Conservation (phyloP, 1,140 invertebrate species). For the Trachymyrmex cornetzi region DNA sequence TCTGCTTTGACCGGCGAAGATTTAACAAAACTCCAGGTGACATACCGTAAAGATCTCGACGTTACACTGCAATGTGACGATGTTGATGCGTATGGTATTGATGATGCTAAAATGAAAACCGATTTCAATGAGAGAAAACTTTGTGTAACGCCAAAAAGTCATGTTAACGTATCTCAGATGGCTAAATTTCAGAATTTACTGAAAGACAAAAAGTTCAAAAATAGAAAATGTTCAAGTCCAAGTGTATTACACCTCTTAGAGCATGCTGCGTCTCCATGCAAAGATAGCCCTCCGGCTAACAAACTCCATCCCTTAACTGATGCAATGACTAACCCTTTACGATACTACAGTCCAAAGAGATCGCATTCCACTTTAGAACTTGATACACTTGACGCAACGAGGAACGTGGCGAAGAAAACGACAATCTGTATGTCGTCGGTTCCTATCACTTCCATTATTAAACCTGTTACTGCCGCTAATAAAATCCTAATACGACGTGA, state of each 20-base stretch:
- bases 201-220: constrained; percentile 50
- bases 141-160: background rate
- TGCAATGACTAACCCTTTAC: constrained; percentile 24
- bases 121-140: background rate
- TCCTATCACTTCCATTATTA: background rate
- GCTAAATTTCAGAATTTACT: constrained; percentile 37
- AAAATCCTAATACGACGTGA: constrained; percentile 77
- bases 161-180: background rate
- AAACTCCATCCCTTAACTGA: constrained; percentile 57
- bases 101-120: constrained; percentile 17
- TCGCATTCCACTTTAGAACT: constrained; percentile 76
- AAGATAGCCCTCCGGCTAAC: constrained; percentile 82
- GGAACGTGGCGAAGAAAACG: constrained; percentile 72
- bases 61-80: background rate
- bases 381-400: constrained; percentile 21
- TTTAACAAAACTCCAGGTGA: background rate
- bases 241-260: constrained; percentile 78
- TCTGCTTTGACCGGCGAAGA: background rate
- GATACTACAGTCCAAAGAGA: constrained; percentile 81
- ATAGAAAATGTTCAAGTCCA: constrained; percentile 17
- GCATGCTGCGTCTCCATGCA: constrained; percentile 81
- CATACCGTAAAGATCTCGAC: background rate
- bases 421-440: too few relatives aligned
- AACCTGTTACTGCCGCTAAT: background rate
- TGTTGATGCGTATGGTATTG: background rate